Evolutionary conservation across 2,888 invertebrate genomes (phyloP).

Genomic region (Caenorhabditis wallacei): DNA sequence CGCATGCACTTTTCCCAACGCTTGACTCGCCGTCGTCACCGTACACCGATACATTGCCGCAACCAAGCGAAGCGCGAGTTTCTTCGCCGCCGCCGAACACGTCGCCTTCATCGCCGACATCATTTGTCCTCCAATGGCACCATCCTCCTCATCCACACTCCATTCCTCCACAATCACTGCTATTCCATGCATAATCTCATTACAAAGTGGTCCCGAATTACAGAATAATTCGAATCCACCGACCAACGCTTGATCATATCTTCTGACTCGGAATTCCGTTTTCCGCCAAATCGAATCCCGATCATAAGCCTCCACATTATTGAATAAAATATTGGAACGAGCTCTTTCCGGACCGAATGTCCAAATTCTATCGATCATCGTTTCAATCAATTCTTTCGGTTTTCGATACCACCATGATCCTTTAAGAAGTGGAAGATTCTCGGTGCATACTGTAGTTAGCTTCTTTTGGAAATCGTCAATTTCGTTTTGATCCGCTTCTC

Average conservation of each 20-base stretch:
- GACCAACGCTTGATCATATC: slow-evolving; percentile 77
- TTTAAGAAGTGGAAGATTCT: slow-evolving; percentile 74
- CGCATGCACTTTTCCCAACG: slow-evolving; percentile 93
- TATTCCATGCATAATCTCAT: slow-evolving; percentile 97
- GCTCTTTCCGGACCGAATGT: slow-evolving; percentile 93
- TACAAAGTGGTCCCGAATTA: slow-evolving; percentile 91
- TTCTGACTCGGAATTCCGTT: slow-evolving; percentile 56
- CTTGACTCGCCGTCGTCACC: slow-evolving; percentile 91
- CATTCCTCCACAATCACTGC: slow-evolving; percentile 93
- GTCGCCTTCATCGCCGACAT: slow-evolving; percentile 94
- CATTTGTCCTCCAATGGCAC: slow-evolving; percentile 88
- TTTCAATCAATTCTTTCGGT: slow-evolving; percentile 72
- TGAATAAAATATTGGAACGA: slow-evolving; percentile 93
- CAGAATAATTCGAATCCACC: slow-evolving; percentile 81
- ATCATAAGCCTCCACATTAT: slow-evolving; percentile 88
- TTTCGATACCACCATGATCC: slow-evolving; percentile 81
- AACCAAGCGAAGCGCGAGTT: slow-evolving; percentile 91
- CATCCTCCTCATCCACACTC: slow-evolving; percentile 84
- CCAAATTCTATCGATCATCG: slow-evolving; percentile 87
- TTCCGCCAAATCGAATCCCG: slow-evolving; percentile 67
- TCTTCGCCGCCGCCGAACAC: slow-evolving; percentile 92
- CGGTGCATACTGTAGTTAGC: slow-evolving; percentile 38
- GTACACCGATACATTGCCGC: slow-evolving; percentile 94
- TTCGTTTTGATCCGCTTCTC: slow-evolving; percentile 57
- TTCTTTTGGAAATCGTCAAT: slow-evolving; percentile 60